Conservation (phyloP, 2,888 invertebrate genomes). For the Xylocampa areola region DNA sequence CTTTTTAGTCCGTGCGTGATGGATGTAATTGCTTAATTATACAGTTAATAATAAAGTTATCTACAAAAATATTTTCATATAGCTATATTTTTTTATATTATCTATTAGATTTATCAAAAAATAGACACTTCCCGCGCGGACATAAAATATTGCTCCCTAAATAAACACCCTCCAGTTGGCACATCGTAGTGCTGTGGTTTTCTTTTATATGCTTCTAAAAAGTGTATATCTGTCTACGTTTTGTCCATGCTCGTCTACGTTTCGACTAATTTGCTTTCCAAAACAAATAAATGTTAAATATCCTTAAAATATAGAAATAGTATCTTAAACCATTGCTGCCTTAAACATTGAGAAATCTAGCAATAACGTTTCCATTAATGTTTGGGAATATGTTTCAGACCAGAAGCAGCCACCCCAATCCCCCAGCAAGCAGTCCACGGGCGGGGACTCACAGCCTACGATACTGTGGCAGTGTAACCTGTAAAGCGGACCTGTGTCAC, state of each 20-base stretch:
- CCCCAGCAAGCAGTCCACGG: constrained; percentile 93
- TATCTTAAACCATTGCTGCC: not conserved
- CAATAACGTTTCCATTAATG: constrained; percentile 1
- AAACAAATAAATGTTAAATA: constrained; percentile 16
- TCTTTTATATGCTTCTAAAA: constrained; percentile 28
- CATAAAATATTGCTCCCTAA: constrained; percentile 9
- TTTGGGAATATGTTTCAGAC: constrained; percentile 89
- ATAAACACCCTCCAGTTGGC: constrained; percentile 28
- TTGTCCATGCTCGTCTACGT: constrained; percentile 5
- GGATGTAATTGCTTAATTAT: constrained; percentile 42
- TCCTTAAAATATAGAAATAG: not conserved
- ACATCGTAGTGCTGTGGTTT: constrained; percentile 41
- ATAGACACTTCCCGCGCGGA: constrained; percentile 12
- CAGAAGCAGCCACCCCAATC: constrained; percentile 95
- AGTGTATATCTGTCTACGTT: constrained; percentile 13
- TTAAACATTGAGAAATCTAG: constrained; percentile 2
- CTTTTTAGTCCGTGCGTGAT: constrained; percentile 40
- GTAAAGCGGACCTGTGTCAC: constrained; percentile 87
- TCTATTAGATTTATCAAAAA: constrained; percentile 31
- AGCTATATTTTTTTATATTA: constrained; percentile 27
- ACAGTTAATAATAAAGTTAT: constrained; percentile 20
- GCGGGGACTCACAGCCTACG: constrained; percentile 98
- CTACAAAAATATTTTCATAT: constrained; percentile 21
- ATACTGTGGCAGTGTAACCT: constrained; percentile 99
- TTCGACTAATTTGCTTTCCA: too few relatives aligned